These are phyloP conservation scores for Camarhynchus parvulus DNA, from an alignment of 2,113 vertebrate species.

Conservation along the genomic window DNA sequence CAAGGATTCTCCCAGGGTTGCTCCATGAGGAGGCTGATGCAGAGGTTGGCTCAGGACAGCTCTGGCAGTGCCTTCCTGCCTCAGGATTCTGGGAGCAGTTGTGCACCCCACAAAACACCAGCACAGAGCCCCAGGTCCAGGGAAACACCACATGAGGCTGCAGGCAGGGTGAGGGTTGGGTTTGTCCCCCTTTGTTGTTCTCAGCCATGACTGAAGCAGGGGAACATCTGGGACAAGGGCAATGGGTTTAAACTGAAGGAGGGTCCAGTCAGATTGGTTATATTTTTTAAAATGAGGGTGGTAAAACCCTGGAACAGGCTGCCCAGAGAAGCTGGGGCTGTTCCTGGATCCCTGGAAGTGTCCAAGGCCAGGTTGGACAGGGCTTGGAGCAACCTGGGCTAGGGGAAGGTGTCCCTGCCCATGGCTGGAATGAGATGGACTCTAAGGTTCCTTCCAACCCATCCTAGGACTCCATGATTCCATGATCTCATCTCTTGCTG, in stretches of 20 bases:
- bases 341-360: background rate
- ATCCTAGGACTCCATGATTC: background rate
- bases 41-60: background rate
- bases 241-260: background rate
- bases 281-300: background rate
- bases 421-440: too few species aligned
- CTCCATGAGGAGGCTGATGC: background rate
- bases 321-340: background rate
- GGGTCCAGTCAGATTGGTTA: background rate
- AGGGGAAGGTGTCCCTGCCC: background rate
- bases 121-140: background rate
- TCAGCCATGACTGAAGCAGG: background rate
- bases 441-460: background rate
- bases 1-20: background rate
- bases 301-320: background rate
- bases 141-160: background rate
- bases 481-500: too few species aligned
- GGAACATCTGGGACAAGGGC: background rate
- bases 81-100: background rate
- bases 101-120: rapidly evolving
- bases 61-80: background rate
- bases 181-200: background rate
- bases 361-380: rapidly evolving
- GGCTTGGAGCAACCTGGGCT: rapidly evolving
- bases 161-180: background rate